These are phyloP conservation scores for Nephrotoma flavescens DNA, from an alignment of 2,888 invertebrate species.

Conservation along the genomic window DNA sequence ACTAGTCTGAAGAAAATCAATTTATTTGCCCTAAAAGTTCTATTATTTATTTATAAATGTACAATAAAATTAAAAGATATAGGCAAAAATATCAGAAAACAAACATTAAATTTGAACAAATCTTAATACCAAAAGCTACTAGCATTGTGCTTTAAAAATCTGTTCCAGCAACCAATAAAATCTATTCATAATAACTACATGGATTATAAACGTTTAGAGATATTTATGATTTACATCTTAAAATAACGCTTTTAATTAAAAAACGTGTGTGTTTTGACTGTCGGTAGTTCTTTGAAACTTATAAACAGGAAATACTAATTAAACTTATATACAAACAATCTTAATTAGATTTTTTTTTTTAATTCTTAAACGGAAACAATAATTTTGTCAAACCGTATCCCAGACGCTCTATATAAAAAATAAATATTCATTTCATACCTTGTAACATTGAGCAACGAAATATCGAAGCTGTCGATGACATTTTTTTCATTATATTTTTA, in stretches of 20 bases:
- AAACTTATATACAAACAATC: background rate
- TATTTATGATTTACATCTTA: background rate
- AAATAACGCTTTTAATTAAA: background rate
- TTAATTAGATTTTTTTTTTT: background rate
- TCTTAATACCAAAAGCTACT: too few relatives aligned
- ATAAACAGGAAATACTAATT: background rate
- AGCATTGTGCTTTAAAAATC: too few relatives aligned
- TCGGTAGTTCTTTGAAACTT: background rate
- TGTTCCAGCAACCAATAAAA: too few relatives aligned
- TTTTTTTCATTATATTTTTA: background rate
- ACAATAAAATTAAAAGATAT: too few relatives aligned
- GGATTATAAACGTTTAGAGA: background rate
- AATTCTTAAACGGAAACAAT: background rate
- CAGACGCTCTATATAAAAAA: background rate
- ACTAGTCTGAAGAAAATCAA: too few relatives aligned
- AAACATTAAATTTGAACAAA: too few relatives aligned
- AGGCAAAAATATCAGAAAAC: too few relatives aligned
- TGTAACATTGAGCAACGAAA: constrained; percentile 1
- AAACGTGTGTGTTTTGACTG: background rate
- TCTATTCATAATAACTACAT: too few relatives aligned
- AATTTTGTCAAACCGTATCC: background rate
- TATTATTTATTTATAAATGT: too few relatives aligned
- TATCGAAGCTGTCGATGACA: background rate
- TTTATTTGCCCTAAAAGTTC: too few relatives aligned
- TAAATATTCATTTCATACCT: background rate